Evolutionary conservation across 2,797 vertebrate genomes (phyloP), one percentile per base, ranked within the genome.

Genomic region (Xerus rutilus): DNA sequence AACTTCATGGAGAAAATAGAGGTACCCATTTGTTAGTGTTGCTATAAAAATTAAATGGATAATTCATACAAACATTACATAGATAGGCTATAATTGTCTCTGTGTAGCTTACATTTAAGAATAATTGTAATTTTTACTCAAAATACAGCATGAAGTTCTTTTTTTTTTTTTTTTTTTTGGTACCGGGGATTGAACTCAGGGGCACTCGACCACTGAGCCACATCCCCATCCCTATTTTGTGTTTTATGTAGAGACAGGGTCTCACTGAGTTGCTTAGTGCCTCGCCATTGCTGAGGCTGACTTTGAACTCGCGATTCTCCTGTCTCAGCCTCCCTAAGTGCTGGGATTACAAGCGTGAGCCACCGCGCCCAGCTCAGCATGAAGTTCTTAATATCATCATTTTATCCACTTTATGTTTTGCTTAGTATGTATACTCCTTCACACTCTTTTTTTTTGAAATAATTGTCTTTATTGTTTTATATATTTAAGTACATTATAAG

Each of bases 121-220:
- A 82, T 92, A 90, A 74, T 59, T 81, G 39, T 84, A 18, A 86
- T 93, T 77, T 92, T 95, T 77, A 89, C 18, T 93, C 20, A 85
- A 96, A 83, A 52, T 49, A 74, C 82, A 35, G 28, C 78, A 92
- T 87, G 67, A 86, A 45, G 28, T 86, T 76, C 28, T 91, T 45
- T n/a, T n/a, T n/a, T n/a, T n/a, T n/a, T n/a, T n/a, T n/a, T n/a
- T n/a, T n/a, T n/a, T n/a, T n/a, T n/a, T n/a, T n/a, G n/a, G n/a
- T n/a, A n/a, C n/a, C n/a, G n/a, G n/a, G n/a, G n/a, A n/a, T n/a
- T n/a, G n/a, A n/a, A n/a, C n/a, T n/a, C n/a, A n/a, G n/a, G n/a
- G n/a, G n/a, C n/a, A n/a, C n/a, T n/a, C n/a, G n/a, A n/a, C n/a
- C n/a, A n/a, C n/a, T n/a, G n/a, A n/a, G n/a, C n/a, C n/a, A n/a